phyloP scores from a whole-genome alignment of 2,888 invertebrate species.

The Acleris holmiana region DNA sequence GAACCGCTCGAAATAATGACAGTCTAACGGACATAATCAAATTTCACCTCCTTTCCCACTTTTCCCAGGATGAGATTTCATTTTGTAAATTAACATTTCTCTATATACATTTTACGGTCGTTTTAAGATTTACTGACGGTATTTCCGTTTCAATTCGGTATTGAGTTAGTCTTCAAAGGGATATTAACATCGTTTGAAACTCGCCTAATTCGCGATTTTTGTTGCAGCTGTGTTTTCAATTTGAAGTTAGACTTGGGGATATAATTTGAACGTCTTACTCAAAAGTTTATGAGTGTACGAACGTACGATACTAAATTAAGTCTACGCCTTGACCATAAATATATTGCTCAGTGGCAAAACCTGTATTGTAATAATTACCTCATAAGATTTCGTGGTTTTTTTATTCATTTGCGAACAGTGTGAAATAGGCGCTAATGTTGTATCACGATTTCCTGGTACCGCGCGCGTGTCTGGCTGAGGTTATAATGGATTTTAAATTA shows the following conservation, averaged over 20 bases:
- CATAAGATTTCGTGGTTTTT: too few species aligned
- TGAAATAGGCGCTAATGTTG: too few species aligned
- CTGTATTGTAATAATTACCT: too few species aligned
- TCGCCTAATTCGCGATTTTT: slow-evolving; percentile 31
- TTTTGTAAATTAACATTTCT: slow-evolving; percentile 76
- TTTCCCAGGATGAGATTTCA: slow-evolving; percentile 62
- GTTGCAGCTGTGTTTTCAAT: slow-evolving; percentile 26
- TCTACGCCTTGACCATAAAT: too few species aligned
- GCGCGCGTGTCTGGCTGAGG: too few species aligned
- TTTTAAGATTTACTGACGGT: slow-evolving; percentile 58
- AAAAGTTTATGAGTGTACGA: too few species aligned
- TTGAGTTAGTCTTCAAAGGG: slow-evolving; percentile 43
- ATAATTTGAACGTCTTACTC: background rate
- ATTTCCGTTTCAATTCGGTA: slow-evolving; percentile 47
- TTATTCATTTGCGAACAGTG: too few species aligned
- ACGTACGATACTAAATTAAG: too few species aligned
- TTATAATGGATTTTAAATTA: too few species aligned
- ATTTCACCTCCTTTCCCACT: slow-evolving; percentile 69
- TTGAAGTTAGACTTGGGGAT: slow-evolving; percentile 10
- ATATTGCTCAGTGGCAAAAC: too few species aligned
- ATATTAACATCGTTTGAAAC: slow-evolving; percentile 34
- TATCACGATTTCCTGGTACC: too few species aligned
- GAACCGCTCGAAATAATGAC: slow-evolving; percentile 63
- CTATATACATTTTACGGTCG: slow-evolving; percentile 68
- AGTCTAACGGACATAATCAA: slow-evolving; percentile 77